Percentiles rank a stretch among this genome's conserved stretches.
These are phyloP conservation scores for Perca flavescens DNA, from an alignment of 2,113 vertebrate genomes.

Conservation along the genomic window DNA sequence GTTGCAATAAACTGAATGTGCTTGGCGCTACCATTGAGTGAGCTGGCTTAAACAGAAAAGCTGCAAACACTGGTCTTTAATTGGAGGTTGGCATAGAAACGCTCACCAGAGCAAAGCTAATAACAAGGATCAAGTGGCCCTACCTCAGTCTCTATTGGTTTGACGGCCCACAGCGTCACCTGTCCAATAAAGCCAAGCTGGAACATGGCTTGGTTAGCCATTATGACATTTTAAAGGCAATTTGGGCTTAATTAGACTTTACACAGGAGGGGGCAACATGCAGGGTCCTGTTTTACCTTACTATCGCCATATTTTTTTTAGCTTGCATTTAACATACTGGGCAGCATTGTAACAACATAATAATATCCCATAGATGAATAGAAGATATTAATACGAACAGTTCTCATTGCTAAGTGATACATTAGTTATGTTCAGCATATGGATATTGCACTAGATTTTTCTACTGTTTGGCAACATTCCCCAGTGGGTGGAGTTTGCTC, in stretches of 20 bases:
- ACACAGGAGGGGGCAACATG: too few species aligned
- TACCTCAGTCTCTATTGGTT: constrained; percentile 31
- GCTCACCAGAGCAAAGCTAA: constrained; percentile 42
- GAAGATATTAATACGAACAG: too few species aligned
- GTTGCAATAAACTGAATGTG: constrained; percentile 11
- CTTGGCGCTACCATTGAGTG: background rate
- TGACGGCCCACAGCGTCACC: constrained; percentile 24
- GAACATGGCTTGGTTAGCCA: constrained; percentile 11
- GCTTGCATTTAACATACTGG: too few species aligned
- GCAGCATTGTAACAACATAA: too few species aligned
- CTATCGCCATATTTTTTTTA: too few species aligned
- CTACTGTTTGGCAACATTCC: background rate
- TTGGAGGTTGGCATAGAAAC: constrained; percentile 73
- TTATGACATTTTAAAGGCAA: constrained; percentile 25
- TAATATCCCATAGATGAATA: too few species aligned
- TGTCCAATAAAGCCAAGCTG: constrained; percentile 6
- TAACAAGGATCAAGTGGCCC: constrained; percentile 47
- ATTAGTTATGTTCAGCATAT: too few species aligned
- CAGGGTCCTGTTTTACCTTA: too few species aligned
- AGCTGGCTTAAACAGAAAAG: constrained; percentile 32
- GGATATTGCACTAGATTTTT: too few species aligned
- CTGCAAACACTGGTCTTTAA: constrained; percentile 43
- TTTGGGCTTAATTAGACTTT: background rate
- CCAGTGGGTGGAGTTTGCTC: background rate
- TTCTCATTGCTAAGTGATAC: too few species aligned